Evolutionary conservation across 2,888 invertebrate genomes (phyloP).

Genomic region (Chymomyza amoena): DNA sequence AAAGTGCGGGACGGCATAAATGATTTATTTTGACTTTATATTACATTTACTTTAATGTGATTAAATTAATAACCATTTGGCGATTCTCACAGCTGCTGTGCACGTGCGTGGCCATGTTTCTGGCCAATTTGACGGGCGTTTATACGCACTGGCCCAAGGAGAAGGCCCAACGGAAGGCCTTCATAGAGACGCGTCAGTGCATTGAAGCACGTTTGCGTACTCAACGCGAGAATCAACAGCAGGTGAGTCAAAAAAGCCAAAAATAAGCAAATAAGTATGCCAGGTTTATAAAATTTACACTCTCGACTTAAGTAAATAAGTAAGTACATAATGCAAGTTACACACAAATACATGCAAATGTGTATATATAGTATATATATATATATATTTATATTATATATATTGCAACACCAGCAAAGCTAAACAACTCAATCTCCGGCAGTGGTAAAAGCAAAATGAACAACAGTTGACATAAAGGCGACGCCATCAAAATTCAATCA

Average conservation of each 20-base stretch:
- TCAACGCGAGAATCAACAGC: slow-evolving; percentile 96
- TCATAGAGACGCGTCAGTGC: slow-evolving; percentile 95
- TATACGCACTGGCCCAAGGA: slow-evolving; percentile 95
- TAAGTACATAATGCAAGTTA: not conserved
- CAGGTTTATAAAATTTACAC: not conserved
- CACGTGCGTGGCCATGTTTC: slow-evolving; percentile 83
- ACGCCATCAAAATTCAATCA: slow-evolving; percentile 23
- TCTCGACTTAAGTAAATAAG: not conserved
- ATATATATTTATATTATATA: not conserved
- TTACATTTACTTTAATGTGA: slow-evolving; percentile 37
- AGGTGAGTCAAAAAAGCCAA: slow-evolving; percentile 82
- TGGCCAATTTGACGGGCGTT: slow-evolving; percentile 91
- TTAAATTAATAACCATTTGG: slow-evolving; percentile 26
- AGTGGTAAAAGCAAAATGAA: not conserved
- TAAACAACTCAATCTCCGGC: slow-evolving; percentile 13
- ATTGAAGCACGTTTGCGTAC: slow-evolving; percentile 93
- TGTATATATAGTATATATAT: not conserved
- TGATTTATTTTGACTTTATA: slow-evolving; percentile 44
- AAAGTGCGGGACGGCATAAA: not conserved
- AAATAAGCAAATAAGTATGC: slow-evolving; percentile 9
- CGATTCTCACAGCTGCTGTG: slow-evolving; percentile 61
- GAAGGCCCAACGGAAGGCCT: slow-evolving; percentile 93
- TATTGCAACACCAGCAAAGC: not conserved
- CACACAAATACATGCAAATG: not conserved
- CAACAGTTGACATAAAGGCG: slow-evolving; percentile 2